Percentiles rank a stretch among this genome's conserved stretches.
These are phyloP conservation scores for Meta bourneti DNA, from an alignment of 2,888 invertebrate genomes.

Conservation along the genomic window DNA sequence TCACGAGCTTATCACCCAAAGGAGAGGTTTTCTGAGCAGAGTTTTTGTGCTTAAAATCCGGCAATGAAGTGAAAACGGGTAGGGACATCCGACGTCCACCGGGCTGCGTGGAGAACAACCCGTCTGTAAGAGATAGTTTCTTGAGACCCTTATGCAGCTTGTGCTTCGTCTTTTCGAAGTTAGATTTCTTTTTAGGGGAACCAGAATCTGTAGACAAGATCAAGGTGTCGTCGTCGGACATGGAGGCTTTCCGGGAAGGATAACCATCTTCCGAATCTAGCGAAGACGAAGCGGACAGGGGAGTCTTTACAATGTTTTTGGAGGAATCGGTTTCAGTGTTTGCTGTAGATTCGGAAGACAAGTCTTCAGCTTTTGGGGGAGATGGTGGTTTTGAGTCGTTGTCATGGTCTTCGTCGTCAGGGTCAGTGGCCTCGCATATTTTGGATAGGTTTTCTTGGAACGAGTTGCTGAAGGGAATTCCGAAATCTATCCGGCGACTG, in stretches of 20 bases:
- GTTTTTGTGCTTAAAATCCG: slow-evolving; percentile 67
- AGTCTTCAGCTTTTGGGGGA: slow-evolving; percentile 5
- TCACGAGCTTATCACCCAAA: slow-evolving; percentile 18
- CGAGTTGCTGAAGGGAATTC: slow-evolving; percentile 56
- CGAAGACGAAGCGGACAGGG: slow-evolving; percentile 52
- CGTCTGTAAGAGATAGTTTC: slow-evolving; percentile 64
- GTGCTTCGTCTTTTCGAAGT: slow-evolving; percentile 70
- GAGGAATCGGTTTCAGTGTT: slow-evolving; percentile 15
- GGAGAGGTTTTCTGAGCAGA: slow-evolving; percentile 36
- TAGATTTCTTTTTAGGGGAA: slow-evolving; percentile 69
- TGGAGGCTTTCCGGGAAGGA: slow-evolving; percentile 65
- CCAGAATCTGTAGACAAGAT: slow-evolving; percentile 31
- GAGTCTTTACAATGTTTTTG: slow-evolving; percentile 20
- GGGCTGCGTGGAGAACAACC: slow-evolving; percentile 52
- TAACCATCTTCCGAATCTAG: slow-evolving; percentile 56
- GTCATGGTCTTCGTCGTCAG: slow-evolving; percentile 55
- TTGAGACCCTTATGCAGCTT: slow-evolving; percentile 67
- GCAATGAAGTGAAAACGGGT: slow-evolving; percentile 59
- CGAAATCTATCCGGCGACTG: slow-evolving; percentile 16
- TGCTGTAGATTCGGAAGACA: not conserved
- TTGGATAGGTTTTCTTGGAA: slow-evolving; percentile 69
- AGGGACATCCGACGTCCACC: slow-evolving; percentile 63
- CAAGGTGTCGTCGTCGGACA: slow-evolving; percentile 59
- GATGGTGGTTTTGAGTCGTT: not conserved
- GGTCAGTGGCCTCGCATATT: slow-evolving; percentile 60